phyloP scores from a whole-genome alignment of 2,888 invertebrate species.

The Leptinotarsa juncta region DNA sequence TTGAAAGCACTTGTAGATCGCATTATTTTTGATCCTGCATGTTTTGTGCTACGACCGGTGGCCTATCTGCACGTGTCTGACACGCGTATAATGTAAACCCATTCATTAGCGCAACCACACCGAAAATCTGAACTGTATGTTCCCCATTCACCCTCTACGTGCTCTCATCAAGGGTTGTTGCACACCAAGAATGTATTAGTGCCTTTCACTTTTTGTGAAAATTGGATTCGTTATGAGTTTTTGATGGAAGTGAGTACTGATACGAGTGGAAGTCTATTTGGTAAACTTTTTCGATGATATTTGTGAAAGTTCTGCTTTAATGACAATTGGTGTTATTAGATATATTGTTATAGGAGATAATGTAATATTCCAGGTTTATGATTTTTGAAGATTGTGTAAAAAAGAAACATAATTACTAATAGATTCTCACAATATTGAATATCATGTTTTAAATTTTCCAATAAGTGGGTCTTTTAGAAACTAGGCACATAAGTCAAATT shows the following conservation, averaged over 20 bases:
- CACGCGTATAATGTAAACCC: conserved; percentile 66
- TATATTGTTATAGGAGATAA: no score
- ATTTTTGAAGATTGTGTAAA: no score
- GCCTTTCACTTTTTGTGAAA: conserved; percentile 47
- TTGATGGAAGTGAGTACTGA: conserved; percentile 45
- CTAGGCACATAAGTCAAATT: no score
- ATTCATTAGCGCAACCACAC: conserved; percentile 68
- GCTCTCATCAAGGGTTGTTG: conserved; percentile 43
- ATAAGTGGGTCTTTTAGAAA: no score
- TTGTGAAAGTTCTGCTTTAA: no score
- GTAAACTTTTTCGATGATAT: no score
- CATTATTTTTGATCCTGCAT: conserved; percentile 64
- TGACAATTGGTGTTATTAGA: no score
- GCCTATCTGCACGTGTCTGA: conserved; percentile 61
- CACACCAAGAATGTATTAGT: conserved; percentile 41
- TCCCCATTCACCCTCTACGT: conserved; percentile 39
- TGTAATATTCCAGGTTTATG: no score
- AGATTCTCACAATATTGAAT: no score
- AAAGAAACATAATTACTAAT: no score
- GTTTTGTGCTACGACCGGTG: conserved; percentile 61
- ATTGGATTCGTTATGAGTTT: conserved; percentile 57
- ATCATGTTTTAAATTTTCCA: no score
- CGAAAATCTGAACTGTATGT: conserved; percentile 59
- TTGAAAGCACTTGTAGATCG: conserved; percentile 62
- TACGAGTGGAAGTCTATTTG: no score